Base-by-base conservation (phyloP, 2,888 invertebrate genomes). In the Acleris sparsana region DNA sequence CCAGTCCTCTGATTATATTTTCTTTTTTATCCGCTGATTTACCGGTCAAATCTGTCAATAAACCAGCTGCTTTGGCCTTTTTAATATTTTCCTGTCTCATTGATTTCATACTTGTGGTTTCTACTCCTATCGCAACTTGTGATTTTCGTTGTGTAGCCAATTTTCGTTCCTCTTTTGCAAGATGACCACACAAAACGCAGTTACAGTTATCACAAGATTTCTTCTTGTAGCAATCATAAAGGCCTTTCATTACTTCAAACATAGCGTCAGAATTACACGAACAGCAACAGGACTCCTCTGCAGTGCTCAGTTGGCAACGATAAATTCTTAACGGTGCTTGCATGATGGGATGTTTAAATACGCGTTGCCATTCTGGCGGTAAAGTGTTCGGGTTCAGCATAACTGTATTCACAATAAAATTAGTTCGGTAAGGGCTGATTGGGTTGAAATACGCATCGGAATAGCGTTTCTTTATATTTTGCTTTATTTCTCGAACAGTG, bases 201-300 rank as follows among this genome's bases (percentile, higher is more conserved):
- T 85, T 79, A 70, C 88, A 88, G 68, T 84, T 70, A 68, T 87
- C 79, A 67, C 88, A 88, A 69, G 87, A 82, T 75, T 86, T 88
- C 71, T 82, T 87, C 70, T 88, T 88, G 55, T 88, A 88, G 68
- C 88, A 88, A 56, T 88, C 88, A 63, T 88, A 88, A 11, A 88
- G 79, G 62, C 86, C 80, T 73, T 88, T 88, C 88, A 88, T 87
- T n/a, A 88, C 88, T 72, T 88, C 87, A 69, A 88, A 88, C 85
- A 88, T 87, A 6, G 85, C 86, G 71, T 88, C 88, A n/a, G 88
- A 87, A 71, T 88, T 87, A 71, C 87, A 86, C 1, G 81, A 79
- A 71, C 86, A 85, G 61, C 86, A 86, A 70, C 84, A 88, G 49
- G 72, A 76, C 51, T 88, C 86, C 56, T 86, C 75, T 46, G 73